phyloP scores from a whole-genome alignment of 2,888 invertebrate genomes.

The Nycteola revayana region DNA sequence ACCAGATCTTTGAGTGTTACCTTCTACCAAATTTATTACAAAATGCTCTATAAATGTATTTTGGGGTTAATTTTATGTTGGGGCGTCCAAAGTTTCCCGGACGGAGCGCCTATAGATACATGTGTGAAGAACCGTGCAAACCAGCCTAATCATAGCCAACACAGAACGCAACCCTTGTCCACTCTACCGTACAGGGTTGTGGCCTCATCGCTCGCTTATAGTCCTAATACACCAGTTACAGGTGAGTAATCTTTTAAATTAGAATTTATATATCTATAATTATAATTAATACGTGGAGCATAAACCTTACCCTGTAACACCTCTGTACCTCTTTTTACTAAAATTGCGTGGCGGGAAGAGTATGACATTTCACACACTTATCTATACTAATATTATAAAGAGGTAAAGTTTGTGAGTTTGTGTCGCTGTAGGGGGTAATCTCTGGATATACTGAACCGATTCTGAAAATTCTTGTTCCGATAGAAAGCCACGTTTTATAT shows the following conservation, averaged over 20 bases:
- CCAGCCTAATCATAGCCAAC: constrained; percentile 89
- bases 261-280: not conserved
- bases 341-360: no score
- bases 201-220: constrained; percentile 84
- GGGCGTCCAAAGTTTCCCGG: constrained; percentile 84
- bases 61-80: constrained; percentile 54
- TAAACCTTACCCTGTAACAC: no score
- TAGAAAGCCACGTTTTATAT: no score
- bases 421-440: no score
- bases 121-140: constrained; percentile 89
- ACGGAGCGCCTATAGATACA: constrained; percentile 90
- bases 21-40: constrained; percentile 16
- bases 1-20: constrained; percentile 45
- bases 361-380: no score
- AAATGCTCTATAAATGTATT: constrained; percentile 55
- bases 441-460: no score
- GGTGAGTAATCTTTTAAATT: constrained; percentile 65
- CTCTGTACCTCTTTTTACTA: no score
- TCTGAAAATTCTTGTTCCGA: no score
- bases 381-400: no score
- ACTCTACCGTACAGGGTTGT: constrained; percentile 86
- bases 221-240: constrained; percentile 86
- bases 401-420: no score
- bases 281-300: no score
- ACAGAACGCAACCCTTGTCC: constrained; percentile 84